Evolutionary conservation across 2,797 vertebrate genomes (phyloP).

Genomic region (Acrossocheilus fasciatus): DNA sequence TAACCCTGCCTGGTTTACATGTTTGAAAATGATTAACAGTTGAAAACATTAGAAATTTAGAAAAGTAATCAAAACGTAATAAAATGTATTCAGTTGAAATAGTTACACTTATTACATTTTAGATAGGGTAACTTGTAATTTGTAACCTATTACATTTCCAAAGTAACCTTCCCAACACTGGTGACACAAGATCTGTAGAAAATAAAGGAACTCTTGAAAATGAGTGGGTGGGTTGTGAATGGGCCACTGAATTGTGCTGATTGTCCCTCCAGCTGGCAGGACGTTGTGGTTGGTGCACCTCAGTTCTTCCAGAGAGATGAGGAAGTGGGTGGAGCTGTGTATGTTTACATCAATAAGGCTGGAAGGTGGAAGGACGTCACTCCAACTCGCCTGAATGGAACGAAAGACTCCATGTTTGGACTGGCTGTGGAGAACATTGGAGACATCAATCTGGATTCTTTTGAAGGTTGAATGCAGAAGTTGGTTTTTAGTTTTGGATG

Average conservation of each 20-base stretch:
- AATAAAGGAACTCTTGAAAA: background rate
- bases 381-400: conserved; percentile 87
- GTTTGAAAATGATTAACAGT: background rate
- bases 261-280: conserved; percentile 87
- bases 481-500: background rate
- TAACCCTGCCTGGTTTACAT: background rate
- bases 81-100: background rate
- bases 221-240: background rate
- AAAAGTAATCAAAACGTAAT: background rate
- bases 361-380: conserved; percentile 85
- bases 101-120: background rate
- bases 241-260: background rate
- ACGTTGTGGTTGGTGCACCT: conserved; percentile 94
- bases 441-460: conserved; percentile 92
- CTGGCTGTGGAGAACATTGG: conserved; percentile 92
- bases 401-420: conserved; percentile 95
- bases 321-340: conserved; percentile 92
- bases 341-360: conserved; percentile 90
- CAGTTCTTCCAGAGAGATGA: conserved; percentile 93
- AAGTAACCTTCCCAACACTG: background rate
- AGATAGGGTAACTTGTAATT: background rate
- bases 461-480: conserved; percentile 80
- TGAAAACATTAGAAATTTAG: background rate
- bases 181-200: conserved; percentile 39
- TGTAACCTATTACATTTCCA: background rate